A percentile compares a stretch with the other conserved stretches of the same genome.
Conservation (phyloP, 2,797 vertebrate species). For the Bufotes viridis region DNA sequence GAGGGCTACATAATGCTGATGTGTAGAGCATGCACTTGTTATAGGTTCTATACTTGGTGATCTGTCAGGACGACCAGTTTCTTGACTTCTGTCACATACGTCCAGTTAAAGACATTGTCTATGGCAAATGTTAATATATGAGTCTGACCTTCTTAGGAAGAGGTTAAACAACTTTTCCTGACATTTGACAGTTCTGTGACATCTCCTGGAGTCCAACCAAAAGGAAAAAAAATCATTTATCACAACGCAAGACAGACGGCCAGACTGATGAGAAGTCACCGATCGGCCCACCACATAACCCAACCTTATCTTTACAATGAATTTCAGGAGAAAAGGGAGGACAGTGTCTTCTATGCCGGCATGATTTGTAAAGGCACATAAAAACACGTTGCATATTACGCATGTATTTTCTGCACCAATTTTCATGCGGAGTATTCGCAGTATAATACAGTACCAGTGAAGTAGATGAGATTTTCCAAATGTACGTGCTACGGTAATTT, state of each 20-base stretch:
- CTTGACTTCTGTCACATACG: too few species aligned
- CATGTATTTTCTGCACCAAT: too few species aligned
- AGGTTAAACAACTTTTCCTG: slow-evolving; percentile 22
- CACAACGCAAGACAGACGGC: slow-evolving; percentile 8
- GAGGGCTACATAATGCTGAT: too few species aligned
- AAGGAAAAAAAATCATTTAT: slow-evolving; percentile 1
- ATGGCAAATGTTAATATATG: background rate
- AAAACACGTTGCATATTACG: too few species aligned
- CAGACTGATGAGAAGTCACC: background rate
- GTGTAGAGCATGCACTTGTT: too few species aligned
- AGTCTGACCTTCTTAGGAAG: slow-evolving; percentile 27
- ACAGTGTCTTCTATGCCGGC: background rate
- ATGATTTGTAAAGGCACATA: too few species aligned
- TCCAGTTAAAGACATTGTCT: background rate
- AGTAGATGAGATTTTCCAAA: too few species aligned
- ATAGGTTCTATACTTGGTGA: too few species aligned
- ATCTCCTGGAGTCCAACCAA: background rate
- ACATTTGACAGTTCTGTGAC: background rate
- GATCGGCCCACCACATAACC: background rate
- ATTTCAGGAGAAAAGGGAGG: background rate
- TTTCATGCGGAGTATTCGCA: too few species aligned
- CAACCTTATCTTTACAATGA: background rate
- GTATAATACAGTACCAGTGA: too few species aligned
- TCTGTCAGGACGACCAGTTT: too few species aligned
- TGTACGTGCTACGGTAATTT: too few species aligned